Evolutionary conservation across 2,888 invertebrate species (phyloP), one percentile per base, ranked within the genome.

Genomic region (Eupelmus urozonus): DNA sequence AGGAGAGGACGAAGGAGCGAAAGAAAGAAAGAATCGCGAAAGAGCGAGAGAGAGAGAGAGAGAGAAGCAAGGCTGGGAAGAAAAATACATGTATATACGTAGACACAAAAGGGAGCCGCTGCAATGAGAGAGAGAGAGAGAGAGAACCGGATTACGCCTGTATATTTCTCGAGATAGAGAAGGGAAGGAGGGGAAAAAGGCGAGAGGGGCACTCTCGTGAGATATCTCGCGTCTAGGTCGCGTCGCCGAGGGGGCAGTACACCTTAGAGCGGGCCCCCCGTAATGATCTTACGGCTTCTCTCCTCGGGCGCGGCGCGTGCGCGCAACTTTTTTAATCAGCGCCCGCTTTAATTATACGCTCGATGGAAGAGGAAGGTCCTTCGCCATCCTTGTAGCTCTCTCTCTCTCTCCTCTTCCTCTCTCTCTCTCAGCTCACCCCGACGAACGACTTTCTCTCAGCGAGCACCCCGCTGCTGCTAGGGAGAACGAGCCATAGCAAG

Each of bases 271-370:
- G 59, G 55, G 3, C 60, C 29, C 71, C 57, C 85, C 85, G 86
- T 88, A 88, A 88, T 88, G 88, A 88, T 88, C 88, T 89, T 88
- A 88, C 86, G 85, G 85, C 25, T 55, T n/a, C n/a, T n/a, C n/a
- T n/a, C n/a, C n/a, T n/a, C n/a, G 34, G 34, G 34, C 85, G 85
- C n/a, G n/a, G n/a, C n/a, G n/a, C n/a, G n/a, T 83, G 85, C 84
- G 83, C 85, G 87, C 87, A 89, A 89, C 88, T 89, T 89, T 89
- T 89, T 89, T 89, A 89, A 89, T 89, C 88, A 89, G 88, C 88
- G 87, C 86, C 85, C 85, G 85, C 87, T 88, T 88, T 88, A 89
- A 89, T 88, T 88, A 88, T 88, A 88, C 87, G 88, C 85, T 87
- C 88, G 88, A 88, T 87, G 87, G 16, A 16, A 16, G 16, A 86